Base-by-base conservation (phyloP, 2,888 invertebrate species). In the Orchesellides sinensis region DNA sequence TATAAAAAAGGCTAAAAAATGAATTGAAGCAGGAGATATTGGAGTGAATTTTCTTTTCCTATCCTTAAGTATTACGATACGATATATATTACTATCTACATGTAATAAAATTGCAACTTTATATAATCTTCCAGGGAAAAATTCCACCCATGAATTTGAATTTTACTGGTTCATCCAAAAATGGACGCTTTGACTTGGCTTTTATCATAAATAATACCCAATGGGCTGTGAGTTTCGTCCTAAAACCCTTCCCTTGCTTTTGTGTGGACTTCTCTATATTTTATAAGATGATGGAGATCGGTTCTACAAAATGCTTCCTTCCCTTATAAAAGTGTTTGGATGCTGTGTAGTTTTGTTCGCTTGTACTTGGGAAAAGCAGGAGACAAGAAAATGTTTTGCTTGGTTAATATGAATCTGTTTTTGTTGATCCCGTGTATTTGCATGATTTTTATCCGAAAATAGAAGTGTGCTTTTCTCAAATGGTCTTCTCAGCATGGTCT, bases 181-280 rank as follows among this genome's bases (percentile, higher is more conserved):
- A 35, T 59, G 56, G 72, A 32, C 54, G 29, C 19, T 25, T 10
- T 59, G 47, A 56, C 72, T 59, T 40, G 56, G 40, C 72, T 72
- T 72, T 72, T 59, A 45, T 59, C 59, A 72, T 72, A 72, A 72
- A 72, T 72, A 72, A 72, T 72, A 59, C 54, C 72, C 72, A 72
- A 59, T 72, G 72, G 72, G 45, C 72, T 59, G 69, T 59, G 23
- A 21, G 19, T 12, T 47, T 19, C 29, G 52, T 40, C 29, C 32
- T n/a, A n/a, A n/a, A n/a, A n/a, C 40, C 19, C 35, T 17, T 68
- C 17, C 47, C 6, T 25, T 2, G 54, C 54, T 54, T 54, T 54
- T 25, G 40, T 40, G n/a, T 21, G n/a, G 14, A 35, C 32, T 35
- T 35, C 1, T 5, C 45, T 65, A 10, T 65, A 45, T 68, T n/a